Evolutionary conservation across 2,797 vertebrate species (phyloP).

Genomic region (Sus cebifrons): DNA sequence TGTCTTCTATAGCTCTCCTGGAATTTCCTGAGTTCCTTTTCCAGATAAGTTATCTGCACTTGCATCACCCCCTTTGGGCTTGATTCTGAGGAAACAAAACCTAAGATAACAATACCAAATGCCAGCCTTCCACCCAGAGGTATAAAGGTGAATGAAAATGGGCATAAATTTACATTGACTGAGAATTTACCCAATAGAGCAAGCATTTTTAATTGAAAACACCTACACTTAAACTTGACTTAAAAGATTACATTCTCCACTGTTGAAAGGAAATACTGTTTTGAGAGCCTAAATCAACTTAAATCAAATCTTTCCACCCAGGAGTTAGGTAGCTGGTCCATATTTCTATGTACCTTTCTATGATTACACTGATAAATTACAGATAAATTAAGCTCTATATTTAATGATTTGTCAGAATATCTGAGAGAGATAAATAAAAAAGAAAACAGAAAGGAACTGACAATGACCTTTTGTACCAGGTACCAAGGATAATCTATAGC

Average conservation of each 20-base stretch:
- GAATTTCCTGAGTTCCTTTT: neutral
- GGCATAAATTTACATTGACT: neutral
- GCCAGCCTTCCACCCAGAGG: neutral
- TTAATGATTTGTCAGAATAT: conserved; percentile 34
- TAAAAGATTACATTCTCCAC: neutral
- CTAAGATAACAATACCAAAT: neutral
- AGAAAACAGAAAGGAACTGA: neutral
- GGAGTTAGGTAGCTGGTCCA: neutral
- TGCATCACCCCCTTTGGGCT: neutral
- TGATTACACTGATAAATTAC: neutral
- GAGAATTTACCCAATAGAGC: neutral
- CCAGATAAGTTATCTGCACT: neutral
- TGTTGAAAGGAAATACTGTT: neutral
- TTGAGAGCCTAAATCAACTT: neutral
- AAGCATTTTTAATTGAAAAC: neutral
- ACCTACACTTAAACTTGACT: neutral
- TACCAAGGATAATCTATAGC: neutral
- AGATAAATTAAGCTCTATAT: neutral
- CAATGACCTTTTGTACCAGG: neutral
- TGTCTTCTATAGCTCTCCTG: neutral
- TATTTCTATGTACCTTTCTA: neutral
- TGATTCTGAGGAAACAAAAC: neutral
- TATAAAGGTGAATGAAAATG: neutral
- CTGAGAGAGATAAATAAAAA: conserved; percentile 12
- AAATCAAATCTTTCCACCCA: neutral